A percentile compares a stretch with the other conserved stretches of the same genome.
These are phyloP conservation scores for Piliocolobus tephrosceles DNA, from an alignment of 2,113 vertebrate genomes.

Conservation along the genomic window DNA sequence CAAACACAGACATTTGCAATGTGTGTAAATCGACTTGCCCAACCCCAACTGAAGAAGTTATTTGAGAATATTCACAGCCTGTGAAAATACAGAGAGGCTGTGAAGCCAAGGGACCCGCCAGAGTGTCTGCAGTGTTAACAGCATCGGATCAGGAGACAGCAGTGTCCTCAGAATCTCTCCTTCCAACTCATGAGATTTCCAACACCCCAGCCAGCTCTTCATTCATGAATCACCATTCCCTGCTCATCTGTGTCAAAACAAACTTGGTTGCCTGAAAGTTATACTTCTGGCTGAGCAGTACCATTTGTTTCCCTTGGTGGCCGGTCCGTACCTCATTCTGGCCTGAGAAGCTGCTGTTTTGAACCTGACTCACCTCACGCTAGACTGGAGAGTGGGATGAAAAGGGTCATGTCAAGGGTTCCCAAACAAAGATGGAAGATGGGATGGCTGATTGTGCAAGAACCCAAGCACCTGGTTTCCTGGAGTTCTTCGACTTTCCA, in stretches of 20 bases:
- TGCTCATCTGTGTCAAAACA: background rate
- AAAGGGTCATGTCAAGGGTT: background rate
- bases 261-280: background rate
- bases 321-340: background rate
- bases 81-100: background rate
- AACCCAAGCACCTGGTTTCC: background rate
- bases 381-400: background rate
- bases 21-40: conserved; percentile 1
- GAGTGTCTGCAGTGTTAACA: background rate
- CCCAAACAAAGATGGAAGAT: background rate
- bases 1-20: background rate
- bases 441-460: background rate
- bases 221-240: conserved; percentile 21
- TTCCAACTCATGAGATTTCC: conserved; percentile 1
- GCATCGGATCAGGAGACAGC: background rate
- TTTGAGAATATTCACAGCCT: background rate
- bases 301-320: background rate
- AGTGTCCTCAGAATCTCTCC: conserved; percentile 33
- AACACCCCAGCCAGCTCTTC: background rate
- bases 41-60: background rate
- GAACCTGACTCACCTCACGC: background rate
- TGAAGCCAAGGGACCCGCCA: background rate
- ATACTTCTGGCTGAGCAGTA: background rate
- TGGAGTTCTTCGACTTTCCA: background rate
- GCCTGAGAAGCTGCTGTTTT: background rate